Evolutionary conservation across 2,797 vertebrate species (phyloP), one percentile per base, ranked within the genome.

Genomic region (Philypnodon macrostomus): DNA sequence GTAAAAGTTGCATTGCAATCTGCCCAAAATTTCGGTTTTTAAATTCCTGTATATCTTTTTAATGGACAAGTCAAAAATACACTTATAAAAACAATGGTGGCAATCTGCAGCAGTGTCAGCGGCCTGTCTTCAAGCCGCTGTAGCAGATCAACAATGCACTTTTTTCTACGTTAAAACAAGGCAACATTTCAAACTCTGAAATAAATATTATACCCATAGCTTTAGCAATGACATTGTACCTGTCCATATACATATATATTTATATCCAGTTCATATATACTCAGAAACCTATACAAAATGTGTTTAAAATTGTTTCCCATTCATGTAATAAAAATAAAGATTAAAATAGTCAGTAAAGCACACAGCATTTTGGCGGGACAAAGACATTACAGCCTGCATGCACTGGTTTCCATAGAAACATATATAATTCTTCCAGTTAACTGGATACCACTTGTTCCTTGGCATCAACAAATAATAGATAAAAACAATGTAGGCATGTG

Each of bases 1-100:
- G 88, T 89, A 92, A 91, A 93, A 91, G 90, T 92, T 94, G 92
- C 92, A 96, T 92, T 97, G 94, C 93, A 94, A 93, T 95, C 89
- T 96, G 91, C 93, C 93, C 89, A 66, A 90, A 90, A 86, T 90
- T 90, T 88, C 92, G 89, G 87, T 92, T 86, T 85, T 89, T 83
- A 65, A 89, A 90, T 87, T 81, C 77, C 87, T 86, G 63, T 75
- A 56, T 83, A 80, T 89, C 77, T 85, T 91, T 87, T 75, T 66
- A 87, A 92, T 85, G 90, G 89, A 86, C 88, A 88, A 91, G 89
- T 92, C 89, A 93, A 87, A 75, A 60, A 75, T 85, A 91, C 85
- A 91, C 80, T 82, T 71, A 77, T 60, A 85, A 83, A 80, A 88
- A 87, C 73, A 79, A 76, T 75, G 84, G 82, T 83, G 90, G 90